Percentiles rank a stretch among this genome's conserved stretches.
These are phyloP conservation scores for Calephelis virginiensis DNA, from an alignment of 1,140 invertebrate species.

Conservation along the genomic window DNA sequence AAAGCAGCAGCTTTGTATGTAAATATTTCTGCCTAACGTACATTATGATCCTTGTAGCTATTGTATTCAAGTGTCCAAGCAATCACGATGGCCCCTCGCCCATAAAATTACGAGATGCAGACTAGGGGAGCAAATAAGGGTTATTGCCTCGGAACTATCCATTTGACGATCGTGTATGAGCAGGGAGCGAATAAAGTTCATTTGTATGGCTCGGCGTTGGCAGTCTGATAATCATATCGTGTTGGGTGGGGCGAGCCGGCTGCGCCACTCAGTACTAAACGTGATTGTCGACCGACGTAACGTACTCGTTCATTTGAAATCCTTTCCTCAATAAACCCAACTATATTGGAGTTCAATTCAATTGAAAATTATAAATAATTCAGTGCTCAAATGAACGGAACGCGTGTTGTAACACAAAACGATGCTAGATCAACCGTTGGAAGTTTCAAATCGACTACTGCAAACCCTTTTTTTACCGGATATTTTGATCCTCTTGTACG, in stretches of 20 bases:
- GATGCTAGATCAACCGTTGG: constrained; percentile 67
- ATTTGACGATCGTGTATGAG: constrained; percentile 58
- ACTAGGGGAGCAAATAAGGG: constrained; percentile 65
- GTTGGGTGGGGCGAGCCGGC: constrained; percentile 59
- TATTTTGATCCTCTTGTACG: constrained; percentile 70
- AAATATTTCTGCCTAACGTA: constrained; percentile 16
- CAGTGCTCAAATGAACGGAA: constrained; percentile 23
- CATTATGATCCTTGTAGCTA: not conserved
- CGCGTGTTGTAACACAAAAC: constrained; percentile 37
- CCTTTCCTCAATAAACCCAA: constrained; percentile 12
- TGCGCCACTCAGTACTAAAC: constrained; percentile 52
- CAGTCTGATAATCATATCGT: constrained; percentile 65
- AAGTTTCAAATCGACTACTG: constrained; percentile 62
- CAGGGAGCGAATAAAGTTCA: constrained; percentile 75
- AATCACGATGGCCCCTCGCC: constrained; percentile 59
- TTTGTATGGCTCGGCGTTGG: constrained; percentile 62
- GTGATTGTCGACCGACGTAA: constrained; percentile 48
- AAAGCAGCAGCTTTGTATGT: not conserved
- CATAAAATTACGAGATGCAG: constrained; percentile 66
- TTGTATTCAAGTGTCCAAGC: constrained; percentile 31
- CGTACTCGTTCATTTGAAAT: constrained; percentile 37
- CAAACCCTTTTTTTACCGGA: constrained; percentile 59
- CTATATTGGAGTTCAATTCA: constrained; percentile 1
- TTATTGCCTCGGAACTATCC: constrained; percentile 68
- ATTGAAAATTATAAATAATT: constrained; percentile 15